Percentiles rank a stretch among this genome's conserved stretches.
Conservation (phyloP, 2,888 invertebrate genomes). For the Arge pagana region DNA sequence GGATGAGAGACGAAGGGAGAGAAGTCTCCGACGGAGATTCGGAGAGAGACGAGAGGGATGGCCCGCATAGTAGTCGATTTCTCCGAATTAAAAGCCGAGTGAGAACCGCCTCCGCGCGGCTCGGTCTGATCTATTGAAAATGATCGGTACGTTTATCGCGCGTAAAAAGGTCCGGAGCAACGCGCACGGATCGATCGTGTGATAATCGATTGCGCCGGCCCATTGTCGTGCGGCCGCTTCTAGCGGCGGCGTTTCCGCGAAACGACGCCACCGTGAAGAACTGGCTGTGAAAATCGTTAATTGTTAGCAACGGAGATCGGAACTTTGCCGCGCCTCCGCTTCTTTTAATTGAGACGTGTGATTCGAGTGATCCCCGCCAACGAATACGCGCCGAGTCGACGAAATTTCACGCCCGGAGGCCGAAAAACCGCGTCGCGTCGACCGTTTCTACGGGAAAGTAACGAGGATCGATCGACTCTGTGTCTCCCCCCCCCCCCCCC, state of each 20-base stretch:
- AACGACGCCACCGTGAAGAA: constrained; percentile 10
- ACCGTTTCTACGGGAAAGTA: too few species aligned
- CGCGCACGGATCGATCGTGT: constrained; percentile 28
- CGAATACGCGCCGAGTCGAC: too few species aligned
- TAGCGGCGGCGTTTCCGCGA: constrained; percentile 20
- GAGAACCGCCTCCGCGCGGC: not conserved
- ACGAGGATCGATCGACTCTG: too few species aligned
- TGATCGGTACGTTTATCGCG: constrained; percentile 21
- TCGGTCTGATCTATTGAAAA: constrained; percentile 14
- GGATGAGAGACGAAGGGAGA: too few species aligned
- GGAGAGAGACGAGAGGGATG: not conserved
- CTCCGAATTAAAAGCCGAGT: too few species aligned
- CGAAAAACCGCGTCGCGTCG: too few species aligned
- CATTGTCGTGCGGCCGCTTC: not conserved
- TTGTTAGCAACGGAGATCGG: constrained; percentile 22
- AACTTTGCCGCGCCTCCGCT: constrained; percentile 13
- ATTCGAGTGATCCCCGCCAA: too few species aligned
- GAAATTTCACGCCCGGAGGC: constrained; percentile 17
- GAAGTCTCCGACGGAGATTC: constrained; percentile 3
- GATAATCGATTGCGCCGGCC: constrained; percentile 28
- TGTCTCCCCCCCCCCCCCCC: too few species aligned
- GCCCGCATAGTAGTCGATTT: too few species aligned
- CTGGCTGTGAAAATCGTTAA: constrained; percentile 25
- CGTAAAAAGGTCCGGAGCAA: constrained; percentile 6
- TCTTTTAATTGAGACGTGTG: constrained; percentile 37